Percentiles rank a stretch among this genome's conserved stretches.
Evolutionary conservation across 1,140 invertebrate species (phyloP).

Genomic region (Pogonus chalceus): DNA sequence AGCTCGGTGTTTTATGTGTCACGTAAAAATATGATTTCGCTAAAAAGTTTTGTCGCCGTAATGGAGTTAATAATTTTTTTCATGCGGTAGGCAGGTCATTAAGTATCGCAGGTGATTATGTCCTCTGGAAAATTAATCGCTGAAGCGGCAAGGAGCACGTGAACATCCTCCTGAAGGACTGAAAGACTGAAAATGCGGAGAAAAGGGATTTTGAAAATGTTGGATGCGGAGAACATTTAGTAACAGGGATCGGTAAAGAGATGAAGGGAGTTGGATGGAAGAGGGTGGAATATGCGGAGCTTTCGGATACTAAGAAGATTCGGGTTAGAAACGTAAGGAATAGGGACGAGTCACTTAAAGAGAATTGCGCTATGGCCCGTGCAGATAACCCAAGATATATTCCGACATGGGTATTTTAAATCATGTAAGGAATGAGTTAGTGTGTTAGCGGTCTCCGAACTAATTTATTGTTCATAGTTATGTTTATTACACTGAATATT

Average conservation of each 20-base stretch:
- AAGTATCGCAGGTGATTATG: not conserved
- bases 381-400: not conserved
- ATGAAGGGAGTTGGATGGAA: not conserved
- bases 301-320: not conserved
- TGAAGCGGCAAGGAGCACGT: not conserved
- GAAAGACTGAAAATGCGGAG: not conserved
- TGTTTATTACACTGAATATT: no score
- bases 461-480: no score
- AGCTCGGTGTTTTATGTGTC: not conserved
- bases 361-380: not conserved
- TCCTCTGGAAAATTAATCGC: not conserved
- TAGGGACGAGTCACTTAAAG: not conserved
- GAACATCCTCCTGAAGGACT: not conserved
- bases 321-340: not conserved
- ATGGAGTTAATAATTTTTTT: constrained; percentile 1
- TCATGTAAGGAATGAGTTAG: no score
- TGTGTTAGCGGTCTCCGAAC: no score
- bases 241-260: no score
- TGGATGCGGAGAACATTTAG: no score
- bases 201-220: not conserved
- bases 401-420: not conserved
- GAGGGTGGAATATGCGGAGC: not conserved
- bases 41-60: constrained; percentile 4
- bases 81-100: not conserved
- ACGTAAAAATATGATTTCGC: constrained; percentile 5